Evolutionary conservation across 2,113 vertebrate species (phyloP).

Genomic region (Arenaria interpres): DNA sequence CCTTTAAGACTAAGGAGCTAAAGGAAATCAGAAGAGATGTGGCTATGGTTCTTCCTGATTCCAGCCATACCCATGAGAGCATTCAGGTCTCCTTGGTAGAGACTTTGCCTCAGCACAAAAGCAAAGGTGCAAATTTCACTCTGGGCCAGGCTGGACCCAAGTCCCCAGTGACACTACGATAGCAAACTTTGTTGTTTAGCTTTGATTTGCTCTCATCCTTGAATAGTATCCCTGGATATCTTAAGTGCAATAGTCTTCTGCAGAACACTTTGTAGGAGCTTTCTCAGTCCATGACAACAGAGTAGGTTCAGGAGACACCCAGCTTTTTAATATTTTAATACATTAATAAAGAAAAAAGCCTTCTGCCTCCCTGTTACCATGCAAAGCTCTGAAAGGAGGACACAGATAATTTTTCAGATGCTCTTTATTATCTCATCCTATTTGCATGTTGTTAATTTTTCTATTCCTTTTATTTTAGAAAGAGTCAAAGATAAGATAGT

Average conservation of each 20-base stretch:
- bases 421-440: constrained; percentile 16
- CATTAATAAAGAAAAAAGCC: background rate
- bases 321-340: background rate
- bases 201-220: background rate
- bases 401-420: constrained; percentile 33
- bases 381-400: constrained; percentile 33
- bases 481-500: background rate
- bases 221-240: background rate
- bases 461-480: background rate
- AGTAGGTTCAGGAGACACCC: background rate
- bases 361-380: background rate
- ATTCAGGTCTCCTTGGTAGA: background rate
- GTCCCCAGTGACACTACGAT: accelerated
- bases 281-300: background rate
- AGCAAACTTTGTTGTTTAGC: background rate
- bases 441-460: constrained; percentile 25
- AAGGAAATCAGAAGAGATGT: too few relatives aligned
- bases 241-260: background rate
- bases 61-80: background rate
- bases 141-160: background rate
- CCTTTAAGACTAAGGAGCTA: background rate
- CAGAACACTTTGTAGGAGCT: background rate
- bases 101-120: background rate
- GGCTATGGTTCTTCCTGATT: background rate
- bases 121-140: background rate